phyloP scores from a whole-genome alignment of 1,140 invertebrate genomes.

The Probaryconus sp. region DNA sequence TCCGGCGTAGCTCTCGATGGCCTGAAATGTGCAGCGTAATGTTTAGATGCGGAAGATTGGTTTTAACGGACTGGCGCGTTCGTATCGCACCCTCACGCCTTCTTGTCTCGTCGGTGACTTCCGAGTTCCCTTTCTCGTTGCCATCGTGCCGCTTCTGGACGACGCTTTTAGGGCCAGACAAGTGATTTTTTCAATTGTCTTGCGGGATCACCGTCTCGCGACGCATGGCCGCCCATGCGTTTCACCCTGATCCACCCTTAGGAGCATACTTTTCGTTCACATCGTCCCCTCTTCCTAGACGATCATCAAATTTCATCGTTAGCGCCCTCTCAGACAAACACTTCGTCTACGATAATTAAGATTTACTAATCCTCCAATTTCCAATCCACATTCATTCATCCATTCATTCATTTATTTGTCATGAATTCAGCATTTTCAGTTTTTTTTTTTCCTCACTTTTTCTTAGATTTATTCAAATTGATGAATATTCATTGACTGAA shows the following conservation, averaged over 20 bases:
- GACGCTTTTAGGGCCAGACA: slow-evolving; percentile 73
- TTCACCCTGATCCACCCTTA: slow-evolving; percentile 67
- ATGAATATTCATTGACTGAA: too few relatives aligned
- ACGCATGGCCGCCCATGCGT: slow-evolving; percentile 75
- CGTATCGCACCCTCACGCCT: slow-evolving; percentile 60
- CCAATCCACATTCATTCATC: slow-evolving; percentile 1
- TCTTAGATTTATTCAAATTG: not conserved
- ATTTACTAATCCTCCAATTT: slow-evolving; percentile 39
- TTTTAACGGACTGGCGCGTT: slow-evolving; percentile 71
- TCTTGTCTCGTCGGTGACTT: slow-evolving; percentile 55
- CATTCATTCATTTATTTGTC: slow-evolving; percentile 8
- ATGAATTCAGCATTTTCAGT: slow-evolving; percentile 13
- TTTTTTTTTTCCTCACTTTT: slow-evolving; percentile 1
- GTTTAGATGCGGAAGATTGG: slow-evolving; percentile 70
- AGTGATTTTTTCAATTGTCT: slow-evolving; percentile 78
- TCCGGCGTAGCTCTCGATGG: slow-evolving; percentile 36
- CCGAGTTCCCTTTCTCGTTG: slow-evolving; percentile 8
- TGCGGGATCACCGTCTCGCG: slow-evolving; percentile 63
- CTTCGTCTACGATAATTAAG: slow-evolving; percentile 44
- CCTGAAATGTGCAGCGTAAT: slow-evolving; percentile 51
- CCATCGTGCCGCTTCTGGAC: slow-evolving; percentile 22
- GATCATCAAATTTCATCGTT: slow-evolving; percentile 64
- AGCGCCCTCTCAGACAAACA: slow-evolving; percentile 47
- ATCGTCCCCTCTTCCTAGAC: slow-evolving; percentile 52
- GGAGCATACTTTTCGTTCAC: slow-evolving; percentile 58